Base-by-base conservation (phyloP, 2,888 invertebrate species). In the Colostygia pectinataria region DNA sequence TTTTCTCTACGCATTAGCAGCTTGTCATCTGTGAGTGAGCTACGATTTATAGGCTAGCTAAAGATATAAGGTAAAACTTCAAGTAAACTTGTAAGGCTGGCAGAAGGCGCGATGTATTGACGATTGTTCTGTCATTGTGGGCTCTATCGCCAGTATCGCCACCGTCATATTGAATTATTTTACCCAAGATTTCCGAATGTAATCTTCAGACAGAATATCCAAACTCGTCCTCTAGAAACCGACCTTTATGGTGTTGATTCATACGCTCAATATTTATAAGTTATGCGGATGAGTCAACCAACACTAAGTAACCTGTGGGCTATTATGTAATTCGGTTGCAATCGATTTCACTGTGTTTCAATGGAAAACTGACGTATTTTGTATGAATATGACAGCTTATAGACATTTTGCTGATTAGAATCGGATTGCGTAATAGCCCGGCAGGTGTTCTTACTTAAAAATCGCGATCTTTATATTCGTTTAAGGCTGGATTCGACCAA, bases 111-210 rank as follows among this genome's bases (percentile, higher is more conserved):
- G 43, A 79, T 82, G 80, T 81, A 83, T 82, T 71, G 71, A 59
- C 79, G 71, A 83, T 83, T 83, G 83, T 84, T 58, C 77, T 82
- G 83, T 80, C 80, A 74, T 61, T 40, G 40, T 51, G 40, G 44
- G 45, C 36, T 18, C 27, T 45, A 40, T 45, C 50, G 20, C 20
- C 20, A 20, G n/a, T n/a, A n/a, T n/a, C 2, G 13, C 34, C 6
- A 20, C 39, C 71, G 70, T 71, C 43, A 34, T 36, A 41, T 37
- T 51, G 25, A 45, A 45, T 45, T 25, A 51, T 45, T 45, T 45
- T 31, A n/a, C 13, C 27, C 8, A 34, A 28, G 15, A 34, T 18
- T 44, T 40, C 10, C 15, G 8, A 27, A 29, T 34, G 40, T 14
- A 20, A 29, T 5, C 18, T 9, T 45, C 7, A 24, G 32, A 33